phyloP scores from a whole-genome alignment of 2,888 invertebrate species.

The Lithodes maja region DNA sequence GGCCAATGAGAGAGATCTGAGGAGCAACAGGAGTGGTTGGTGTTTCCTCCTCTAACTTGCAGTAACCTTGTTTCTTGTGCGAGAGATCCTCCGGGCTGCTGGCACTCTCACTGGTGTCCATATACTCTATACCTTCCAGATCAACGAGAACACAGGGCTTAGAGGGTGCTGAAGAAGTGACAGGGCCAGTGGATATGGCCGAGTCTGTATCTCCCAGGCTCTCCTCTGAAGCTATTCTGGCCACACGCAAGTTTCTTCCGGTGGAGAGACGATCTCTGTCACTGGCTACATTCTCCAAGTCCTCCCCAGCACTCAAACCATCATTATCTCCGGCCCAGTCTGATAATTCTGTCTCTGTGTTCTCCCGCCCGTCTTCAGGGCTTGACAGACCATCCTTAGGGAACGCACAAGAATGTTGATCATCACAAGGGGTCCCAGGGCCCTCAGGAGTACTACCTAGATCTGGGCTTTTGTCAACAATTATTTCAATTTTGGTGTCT shows the following conservation, averaged over 20 bases:
- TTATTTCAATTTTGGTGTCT: slow-evolving; percentile 7
- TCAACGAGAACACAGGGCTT: slow-evolving; percentile 55
- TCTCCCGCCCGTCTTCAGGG: slow-evolving; percentile 59
- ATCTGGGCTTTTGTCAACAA: slow-evolving; percentile 12
- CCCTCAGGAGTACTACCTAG: not conserved
- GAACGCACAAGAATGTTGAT: not conserved
- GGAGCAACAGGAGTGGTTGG: slow-evolving; percentile 57
- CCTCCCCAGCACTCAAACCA: slow-evolving; percentile 58
- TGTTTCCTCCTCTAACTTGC: slow-evolving; percentile 54
- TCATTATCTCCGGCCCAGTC: slow-evolving; percentile 68
- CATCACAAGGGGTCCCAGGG: not conserved
- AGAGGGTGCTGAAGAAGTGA: slow-evolving; percentile 50
- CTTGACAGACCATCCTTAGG: slow-evolving; percentile 48
- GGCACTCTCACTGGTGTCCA: slow-evolving; percentile 68
- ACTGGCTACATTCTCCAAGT: slow-evolving; percentile 54
- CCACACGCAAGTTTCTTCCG: slow-evolving; percentile 9
- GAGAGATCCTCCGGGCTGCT: slow-evolving; percentile 57
- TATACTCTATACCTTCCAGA: slow-evolving; percentile 62
- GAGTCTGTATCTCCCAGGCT: slow-evolving; percentile 69
- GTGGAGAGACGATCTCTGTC: slow-evolving; percentile 16
- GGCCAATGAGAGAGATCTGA: slow-evolving; percentile 44
- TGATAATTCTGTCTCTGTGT: slow-evolving; percentile 60
- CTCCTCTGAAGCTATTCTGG: slow-evolving; percentile 67
- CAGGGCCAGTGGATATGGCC: slow-evolving; percentile 59
- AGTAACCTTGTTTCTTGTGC: slow-evolving; percentile 53